These are phyloP conservation scores for Thalassophryne amazonica DNA, from an alignment of 2,797 vertebrate species.

Conservation along the genomic window DNA sequence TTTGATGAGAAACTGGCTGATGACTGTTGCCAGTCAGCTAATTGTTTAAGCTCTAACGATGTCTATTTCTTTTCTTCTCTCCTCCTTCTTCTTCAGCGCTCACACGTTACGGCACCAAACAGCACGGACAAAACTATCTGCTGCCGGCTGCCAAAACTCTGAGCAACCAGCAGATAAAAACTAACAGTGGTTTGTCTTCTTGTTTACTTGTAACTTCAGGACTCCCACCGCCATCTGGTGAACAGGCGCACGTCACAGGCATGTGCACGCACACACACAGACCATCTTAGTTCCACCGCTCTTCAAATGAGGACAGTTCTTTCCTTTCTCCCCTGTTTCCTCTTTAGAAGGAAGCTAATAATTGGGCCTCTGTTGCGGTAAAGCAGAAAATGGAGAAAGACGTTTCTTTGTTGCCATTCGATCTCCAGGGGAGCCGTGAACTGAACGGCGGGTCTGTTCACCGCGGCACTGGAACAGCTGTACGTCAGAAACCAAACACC, in stretches of 20 bases:
- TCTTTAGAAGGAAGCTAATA: slow-evolving; percentile 17
- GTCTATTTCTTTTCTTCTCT: slow-evolving; percentile 14
- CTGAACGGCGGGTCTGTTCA: slow-evolving; percentile 5
- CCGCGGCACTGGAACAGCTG: not conserved
- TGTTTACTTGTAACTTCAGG: slow-evolving; percentile 40
- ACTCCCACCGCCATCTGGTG: slow-evolving; percentile 52
- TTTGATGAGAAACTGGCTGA: no score
- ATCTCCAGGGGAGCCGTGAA: slow-evolving; percentile 14
- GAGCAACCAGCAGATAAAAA: slow-evolving; percentile 29
- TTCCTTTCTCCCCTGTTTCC: slow-evolving; percentile 4
- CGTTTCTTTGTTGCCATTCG: slow-evolving; percentile 20
- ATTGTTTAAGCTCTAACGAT: slow-evolving; percentile 23
- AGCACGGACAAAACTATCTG: slow-evolving; percentile 38
- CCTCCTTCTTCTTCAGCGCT: no score
- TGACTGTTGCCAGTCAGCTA: no score
- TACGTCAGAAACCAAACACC: slow-evolving; percentile 9
- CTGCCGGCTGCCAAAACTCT: slow-evolving; percentile 19
- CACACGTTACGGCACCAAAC: no score
- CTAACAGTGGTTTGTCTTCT: slow-evolving; percentile 25
- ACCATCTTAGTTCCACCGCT: slow-evolving; percentile 39
- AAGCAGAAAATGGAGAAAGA: not conserved
- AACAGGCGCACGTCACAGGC: slow-evolving; percentile 45
- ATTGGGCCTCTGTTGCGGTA: slow-evolving; percentile 2
- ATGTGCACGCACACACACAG: slow-evolving; percentile 56
- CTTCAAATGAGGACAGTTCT: slow-evolving; percentile 28